Conservation (phyloP, 2,888 invertebrate species). For the Scotopteryx bipunctaria region DNA sequence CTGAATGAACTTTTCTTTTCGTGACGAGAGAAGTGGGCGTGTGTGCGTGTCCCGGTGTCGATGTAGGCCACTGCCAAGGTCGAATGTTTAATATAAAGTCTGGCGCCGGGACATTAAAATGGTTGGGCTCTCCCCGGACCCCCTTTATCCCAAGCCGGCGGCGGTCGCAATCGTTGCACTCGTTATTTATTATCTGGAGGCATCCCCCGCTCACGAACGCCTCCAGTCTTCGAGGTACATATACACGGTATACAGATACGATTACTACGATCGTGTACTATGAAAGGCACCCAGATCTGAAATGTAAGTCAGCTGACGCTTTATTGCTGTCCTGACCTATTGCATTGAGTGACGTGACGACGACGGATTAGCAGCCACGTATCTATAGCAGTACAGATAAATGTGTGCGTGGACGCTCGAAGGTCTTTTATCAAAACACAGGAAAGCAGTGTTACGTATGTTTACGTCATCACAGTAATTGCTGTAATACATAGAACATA, state of each 20-base stretch:
- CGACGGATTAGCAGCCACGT: conserved; percentile 44
- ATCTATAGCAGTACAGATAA: conserved; percentile 35
- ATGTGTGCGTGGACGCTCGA: conserved; percentile 46
- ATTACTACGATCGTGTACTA: conserved; percentile 14
- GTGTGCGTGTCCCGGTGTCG: conserved; percentile 80
- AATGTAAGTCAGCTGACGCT: conserved; percentile 51
- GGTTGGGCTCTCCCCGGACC: conserved; percentile 78
- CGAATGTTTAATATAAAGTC: conserved; percentile 84
- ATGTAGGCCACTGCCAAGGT: conserved; percentile 83
- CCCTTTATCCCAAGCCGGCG: conserved; percentile 70
- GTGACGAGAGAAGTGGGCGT: conserved; percentile 75
- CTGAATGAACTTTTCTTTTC: conserved; percentile 80
- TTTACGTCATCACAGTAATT: conserved; percentile 42
- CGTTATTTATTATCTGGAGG: conserved; percentile 81
- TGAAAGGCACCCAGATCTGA: conserved; percentile 22
- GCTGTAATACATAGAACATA: conserved; percentile 45
- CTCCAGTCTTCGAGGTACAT: conserved; percentile 51
- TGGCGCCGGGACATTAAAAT: conserved; percentile 82
- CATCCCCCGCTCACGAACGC: conserved; percentile 64
- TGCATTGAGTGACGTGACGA: conserved; percentile 59
- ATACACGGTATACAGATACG: conserved; percentile 19
- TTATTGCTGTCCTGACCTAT: conserved; percentile 62
- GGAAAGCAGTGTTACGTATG: conserved; percentile 40
- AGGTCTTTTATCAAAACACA: conserved; percentile 48
- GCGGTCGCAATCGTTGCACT: conserved; percentile 82